Conservation (phyloP, 2,113 vertebrate species). For the Rana temporaria region DNA sequence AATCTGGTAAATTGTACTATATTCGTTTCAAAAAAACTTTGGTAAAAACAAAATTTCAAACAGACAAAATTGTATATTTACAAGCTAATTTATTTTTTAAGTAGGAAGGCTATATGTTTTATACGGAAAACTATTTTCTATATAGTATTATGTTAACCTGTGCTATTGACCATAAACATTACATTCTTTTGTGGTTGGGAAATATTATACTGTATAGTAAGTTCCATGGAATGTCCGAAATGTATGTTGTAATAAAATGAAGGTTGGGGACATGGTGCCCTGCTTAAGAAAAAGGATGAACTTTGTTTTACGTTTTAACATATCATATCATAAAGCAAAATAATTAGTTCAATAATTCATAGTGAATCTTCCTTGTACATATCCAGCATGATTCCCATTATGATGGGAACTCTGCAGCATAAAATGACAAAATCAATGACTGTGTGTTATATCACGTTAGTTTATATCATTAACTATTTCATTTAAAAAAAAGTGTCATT, state of each 20-base stretch:
- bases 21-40: too few relatives aligned
- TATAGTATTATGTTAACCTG: neutral
- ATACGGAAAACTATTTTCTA: neutral
- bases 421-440: neutral
- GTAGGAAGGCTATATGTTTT: neutral
- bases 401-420: neutral
- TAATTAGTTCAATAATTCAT: neutral
- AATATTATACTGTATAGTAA: neutral
- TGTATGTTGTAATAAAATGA: slow-evolving; percentile 1
- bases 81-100: too few relatives aligned
- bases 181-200: neutral
- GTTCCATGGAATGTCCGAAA: neutral
- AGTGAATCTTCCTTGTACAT: neutral
- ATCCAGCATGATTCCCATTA: neutral
- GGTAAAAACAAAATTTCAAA: too few relatives aligned
- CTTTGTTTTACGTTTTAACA: neutral
- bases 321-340: neutral
- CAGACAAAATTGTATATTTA: too few relatives aligned
- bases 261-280: neutral
- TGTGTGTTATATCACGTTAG: neutral
- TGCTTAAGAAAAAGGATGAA: neutral
- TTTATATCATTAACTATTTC: neutral
- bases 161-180: neutral
- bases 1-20: too few relatives aligned
- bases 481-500: too few relatives aligned